Conservation (phyloP, 2,888 invertebrate genomes). For the Priocnemis perturbator region DNA sequence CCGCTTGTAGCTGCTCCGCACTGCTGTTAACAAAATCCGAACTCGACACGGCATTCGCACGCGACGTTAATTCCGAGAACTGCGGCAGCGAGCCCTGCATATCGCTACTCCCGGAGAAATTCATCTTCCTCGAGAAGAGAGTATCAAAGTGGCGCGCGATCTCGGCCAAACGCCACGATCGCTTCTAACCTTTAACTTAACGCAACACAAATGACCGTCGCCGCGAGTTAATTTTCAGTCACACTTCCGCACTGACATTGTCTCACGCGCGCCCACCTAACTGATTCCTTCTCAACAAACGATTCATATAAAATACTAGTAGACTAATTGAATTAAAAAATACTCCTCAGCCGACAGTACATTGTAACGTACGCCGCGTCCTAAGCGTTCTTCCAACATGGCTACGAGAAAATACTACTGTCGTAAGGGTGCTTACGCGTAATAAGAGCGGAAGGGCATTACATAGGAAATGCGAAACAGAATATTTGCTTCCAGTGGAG, state of each 20-base stretch:
- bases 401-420: slow-evolving; percentile 45
- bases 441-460: no score
- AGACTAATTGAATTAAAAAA: slow-evolving; percentile 53
- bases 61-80: slow-evolving; percentile 68
- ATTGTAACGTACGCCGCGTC: slow-evolving; percentile 59
- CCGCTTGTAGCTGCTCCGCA: slow-evolving; percentile 53
- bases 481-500: no score
- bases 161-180: slow-evolving; percentile 5
- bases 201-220: slow-evolving; percentile 21
- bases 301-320: slow-evolving; percentile 26
- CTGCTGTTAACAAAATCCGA: slow-evolving; percentile 24
- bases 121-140: slow-evolving; percentile 56
- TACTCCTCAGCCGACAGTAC: slow-evolving; percentile 37
- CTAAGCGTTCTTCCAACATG: slow-evolving; percentile 57
- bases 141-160: slow-evolving; percentile 2
- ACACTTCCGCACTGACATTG: slow-evolving; percentile 39
- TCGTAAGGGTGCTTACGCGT: neutral
- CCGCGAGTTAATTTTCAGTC: slow-evolving; percentile 10
- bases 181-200: slow-evolving; percentile 50
- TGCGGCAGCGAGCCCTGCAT: slow-evolving; percentile 67
- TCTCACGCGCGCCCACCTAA: neutral
- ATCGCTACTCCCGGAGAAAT: slow-evolving; percentile 64
- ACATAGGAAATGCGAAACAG: no score
- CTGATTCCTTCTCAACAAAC: slow-evolving; percentile 7
- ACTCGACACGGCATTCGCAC: slow-evolving; percentile 52